These are phyloP conservation scores for Phylloscopus collybita DNA, from an alignment of 2,797 vertebrate genomes.

Conservation along the genomic window DNA sequence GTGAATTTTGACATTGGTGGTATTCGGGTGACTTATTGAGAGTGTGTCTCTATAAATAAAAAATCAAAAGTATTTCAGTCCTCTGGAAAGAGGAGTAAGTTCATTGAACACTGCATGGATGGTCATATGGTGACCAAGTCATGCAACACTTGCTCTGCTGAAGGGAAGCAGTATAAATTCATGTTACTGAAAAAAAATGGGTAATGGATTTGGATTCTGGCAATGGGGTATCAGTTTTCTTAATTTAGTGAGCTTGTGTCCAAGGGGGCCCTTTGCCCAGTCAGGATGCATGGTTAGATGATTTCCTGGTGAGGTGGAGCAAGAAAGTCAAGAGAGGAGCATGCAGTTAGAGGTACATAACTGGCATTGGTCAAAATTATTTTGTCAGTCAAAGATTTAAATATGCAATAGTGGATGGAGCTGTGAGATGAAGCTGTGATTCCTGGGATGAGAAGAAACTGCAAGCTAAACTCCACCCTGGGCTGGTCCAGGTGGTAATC, in stretches of 20 bases:
- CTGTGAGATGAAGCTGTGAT: neutral
- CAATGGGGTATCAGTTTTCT: neutral
- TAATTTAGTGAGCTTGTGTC: neutral
- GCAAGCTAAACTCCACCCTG: neutral
- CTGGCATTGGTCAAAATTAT: neutral
- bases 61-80: neutral
- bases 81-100: neutral
- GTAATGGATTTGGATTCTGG: neutral
- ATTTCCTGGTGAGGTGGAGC: neutral
- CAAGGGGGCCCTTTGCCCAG: neutral
- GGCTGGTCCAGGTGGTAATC: neutral
- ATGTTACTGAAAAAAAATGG: accelerated
- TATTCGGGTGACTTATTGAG: neutral
- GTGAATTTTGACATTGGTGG: neutral
- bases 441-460: neutral
- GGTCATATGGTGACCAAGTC: neutral
- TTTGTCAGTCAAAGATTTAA: neutral
- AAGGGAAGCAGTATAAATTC: neutral
- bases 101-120: neutral
- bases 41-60: neutral
- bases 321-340: neutral
- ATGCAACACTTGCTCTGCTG: neutral
- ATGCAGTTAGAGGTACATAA: neutral
- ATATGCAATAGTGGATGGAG: neutral
- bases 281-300: neutral